Evolutionary conservation across 2,113 vertebrate species (phyloP).

Genomic region (Dipodomys merriami): DNA sequence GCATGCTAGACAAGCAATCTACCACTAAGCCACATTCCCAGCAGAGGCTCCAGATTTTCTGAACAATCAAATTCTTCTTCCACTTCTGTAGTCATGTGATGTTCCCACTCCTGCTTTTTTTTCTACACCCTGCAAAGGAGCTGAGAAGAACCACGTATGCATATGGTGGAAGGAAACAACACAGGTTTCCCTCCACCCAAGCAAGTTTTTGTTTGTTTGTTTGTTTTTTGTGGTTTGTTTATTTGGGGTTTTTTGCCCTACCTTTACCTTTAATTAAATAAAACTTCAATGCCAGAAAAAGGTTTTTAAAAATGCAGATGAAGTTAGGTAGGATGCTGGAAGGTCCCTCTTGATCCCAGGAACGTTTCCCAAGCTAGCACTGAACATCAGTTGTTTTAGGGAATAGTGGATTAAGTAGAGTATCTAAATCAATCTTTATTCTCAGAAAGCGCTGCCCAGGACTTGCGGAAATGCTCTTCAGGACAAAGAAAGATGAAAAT

Average conservation of each 20-base stretch:
- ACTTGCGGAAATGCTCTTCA: background rate
- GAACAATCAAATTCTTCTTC: background rate
- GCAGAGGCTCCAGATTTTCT: background rate
- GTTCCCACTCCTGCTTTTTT: background rate
- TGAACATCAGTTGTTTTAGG: background rate
- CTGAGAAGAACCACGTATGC: background rate
- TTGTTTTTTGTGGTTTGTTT: no score
- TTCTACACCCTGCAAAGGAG: background rate
- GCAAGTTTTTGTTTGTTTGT: background rate
- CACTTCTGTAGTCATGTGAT: background rate
- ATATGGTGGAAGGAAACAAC: background rate
- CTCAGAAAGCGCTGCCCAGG: background rate
- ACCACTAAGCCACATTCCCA: no score
- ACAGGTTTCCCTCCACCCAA: background rate
- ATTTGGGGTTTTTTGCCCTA: background rate
- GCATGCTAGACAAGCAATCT: no score
- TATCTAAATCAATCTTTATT: background rate
- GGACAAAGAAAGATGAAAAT: background rate
- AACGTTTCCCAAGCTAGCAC: background rate
- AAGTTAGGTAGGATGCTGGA: background rate
- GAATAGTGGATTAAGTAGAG: background rate
- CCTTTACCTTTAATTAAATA: constrained; percentile 6
- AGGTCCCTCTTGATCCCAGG: background rate
- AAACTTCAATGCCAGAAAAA: constrained; percentile 5
- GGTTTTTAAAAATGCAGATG: background rate